Percentiles rank a stretch among this genome's conserved stretches.
Conservation (phyloP, 2,113 vertebrate species). For the Carollia perspicillata region DNA sequence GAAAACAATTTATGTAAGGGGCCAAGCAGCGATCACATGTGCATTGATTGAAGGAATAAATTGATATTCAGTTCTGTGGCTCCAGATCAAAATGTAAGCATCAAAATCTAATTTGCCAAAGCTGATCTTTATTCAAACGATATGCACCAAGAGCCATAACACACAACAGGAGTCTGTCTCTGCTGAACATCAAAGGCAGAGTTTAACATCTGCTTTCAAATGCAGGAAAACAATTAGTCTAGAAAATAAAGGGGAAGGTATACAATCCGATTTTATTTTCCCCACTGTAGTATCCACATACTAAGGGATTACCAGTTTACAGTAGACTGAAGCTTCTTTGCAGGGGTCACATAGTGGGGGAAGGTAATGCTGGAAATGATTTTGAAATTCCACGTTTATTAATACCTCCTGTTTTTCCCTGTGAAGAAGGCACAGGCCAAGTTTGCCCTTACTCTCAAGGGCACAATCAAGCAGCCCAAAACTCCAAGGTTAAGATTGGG, state of each 20-base stretch:
- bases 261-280: background rate
- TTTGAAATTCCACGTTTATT: background rate
- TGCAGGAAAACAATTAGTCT: slow-evolving; percentile 41
- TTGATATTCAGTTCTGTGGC: background rate
- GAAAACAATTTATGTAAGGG: background rate
- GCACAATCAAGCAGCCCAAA: background rate
- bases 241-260: background rate
- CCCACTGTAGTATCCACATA: background rate
- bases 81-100: slow-evolving; percentile 36
- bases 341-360: background rate
- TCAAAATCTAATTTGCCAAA: slow-evolving; percentile 55
- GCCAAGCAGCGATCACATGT: background rate
- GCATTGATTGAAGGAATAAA: background rate
- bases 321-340: background rate
- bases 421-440: background rate
- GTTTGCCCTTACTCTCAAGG: background rate
- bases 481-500: background rate
- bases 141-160: background rate
- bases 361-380: background rate
- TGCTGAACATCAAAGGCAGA: slow-evolving; percentile 41
- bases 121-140: slow-evolving; percentile 40
- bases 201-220: slow-evolving; percentile 35
- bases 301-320: background rate
- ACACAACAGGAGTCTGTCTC: background rate
- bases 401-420: background rate